Evolutionary conservation across 2,797 vertebrate species (phyloP).

Genomic region (Darevskia nairensis): DNA sequence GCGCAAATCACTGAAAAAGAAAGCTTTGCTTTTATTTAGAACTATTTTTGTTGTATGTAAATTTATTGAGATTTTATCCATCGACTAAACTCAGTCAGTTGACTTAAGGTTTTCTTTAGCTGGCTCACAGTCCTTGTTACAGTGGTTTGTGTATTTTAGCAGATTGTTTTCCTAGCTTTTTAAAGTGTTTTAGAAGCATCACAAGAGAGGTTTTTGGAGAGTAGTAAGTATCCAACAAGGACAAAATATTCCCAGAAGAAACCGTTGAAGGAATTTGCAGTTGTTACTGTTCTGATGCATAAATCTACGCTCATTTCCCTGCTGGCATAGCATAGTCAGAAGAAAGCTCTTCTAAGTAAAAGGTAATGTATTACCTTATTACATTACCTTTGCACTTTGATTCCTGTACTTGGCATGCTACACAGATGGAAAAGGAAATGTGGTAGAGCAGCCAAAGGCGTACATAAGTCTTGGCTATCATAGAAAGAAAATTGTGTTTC

Average conservation of each 20-base stretch:
- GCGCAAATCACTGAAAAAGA: background rate
- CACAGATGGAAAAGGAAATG: conserved; percentile 26
- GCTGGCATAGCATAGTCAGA: background rate
- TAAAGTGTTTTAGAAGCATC: background rate
- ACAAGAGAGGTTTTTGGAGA: background rate
- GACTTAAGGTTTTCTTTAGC: background rate
- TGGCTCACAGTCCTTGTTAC: background rate
- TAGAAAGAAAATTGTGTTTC: conserved; percentile 21
- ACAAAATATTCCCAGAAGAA: background rate
- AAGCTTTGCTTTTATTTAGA: background rate
- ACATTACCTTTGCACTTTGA: conserved; percentile 9
- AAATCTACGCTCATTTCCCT: background rate
- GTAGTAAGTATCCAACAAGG: background rate
- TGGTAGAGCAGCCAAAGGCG: background rate
- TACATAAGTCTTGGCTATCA: conserved; percentile 36
- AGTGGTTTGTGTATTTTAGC: background rate
- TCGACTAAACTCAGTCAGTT: background rate
- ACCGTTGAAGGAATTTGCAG: background rate
- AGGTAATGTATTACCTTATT: background rate
- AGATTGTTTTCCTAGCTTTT: background rate
- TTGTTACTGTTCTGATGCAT: background rate
- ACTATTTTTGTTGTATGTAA: background rate
- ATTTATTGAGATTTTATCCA: background rate
- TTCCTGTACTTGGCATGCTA: background rate
- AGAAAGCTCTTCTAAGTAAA: conserved; percentile 1